These are phyloP conservation scores for Eulimnadia texana DNA, from an alignment of 1,140 invertebrate species.

Conservation along the genomic window DNA sequence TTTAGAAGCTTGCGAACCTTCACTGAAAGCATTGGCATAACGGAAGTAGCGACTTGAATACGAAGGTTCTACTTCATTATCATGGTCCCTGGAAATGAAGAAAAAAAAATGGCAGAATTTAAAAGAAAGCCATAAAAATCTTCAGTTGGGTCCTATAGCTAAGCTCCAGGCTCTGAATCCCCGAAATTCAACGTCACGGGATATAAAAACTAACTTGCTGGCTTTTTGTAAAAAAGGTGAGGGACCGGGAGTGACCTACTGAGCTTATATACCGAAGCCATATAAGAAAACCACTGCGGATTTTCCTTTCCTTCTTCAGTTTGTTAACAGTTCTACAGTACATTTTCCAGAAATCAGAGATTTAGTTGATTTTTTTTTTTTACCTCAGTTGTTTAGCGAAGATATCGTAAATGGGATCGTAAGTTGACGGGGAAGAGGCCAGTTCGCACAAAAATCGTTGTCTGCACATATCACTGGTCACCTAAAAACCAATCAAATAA, in stretches of 20 bases:
- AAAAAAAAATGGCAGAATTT: too few species aligned
- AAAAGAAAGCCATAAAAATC: too few species aligned
- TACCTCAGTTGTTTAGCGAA: constrained; percentile 24
- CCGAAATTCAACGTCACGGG: too few species aligned
- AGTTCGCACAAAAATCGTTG: constrained; percentile 26
- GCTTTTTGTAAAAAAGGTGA: too few species aligned
- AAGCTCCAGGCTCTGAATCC: too few species aligned
- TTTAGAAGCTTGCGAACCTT: neutral
- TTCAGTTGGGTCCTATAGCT: too few species aligned
- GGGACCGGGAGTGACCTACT: neutral
- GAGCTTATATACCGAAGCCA: neutral
- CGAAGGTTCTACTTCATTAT: neutral
- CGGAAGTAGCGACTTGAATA: constrained; percentile 13
- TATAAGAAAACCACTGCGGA: neutral
- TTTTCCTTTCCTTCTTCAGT: neutral
- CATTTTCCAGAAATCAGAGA: constrained; percentile 25
- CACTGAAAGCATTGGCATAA: neutral
- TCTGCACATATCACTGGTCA: constrained; percentile 25
- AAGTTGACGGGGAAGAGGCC: constrained; percentile 23
- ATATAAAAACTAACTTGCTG: too few species aligned
- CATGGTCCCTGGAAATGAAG: neutral
- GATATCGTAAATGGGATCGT: constrained; percentile 24
- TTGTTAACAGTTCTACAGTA: constrained; percentile 23
- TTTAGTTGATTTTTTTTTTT: constrained; percentile 21
- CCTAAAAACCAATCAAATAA: constrained; percentile 16